A percentile compares a stretch with the other conserved stretches of the same genome.
phyloP scores from a whole-genome alignment of 2,113 vertebrate genomes.

The Cavia aperea region DNA sequence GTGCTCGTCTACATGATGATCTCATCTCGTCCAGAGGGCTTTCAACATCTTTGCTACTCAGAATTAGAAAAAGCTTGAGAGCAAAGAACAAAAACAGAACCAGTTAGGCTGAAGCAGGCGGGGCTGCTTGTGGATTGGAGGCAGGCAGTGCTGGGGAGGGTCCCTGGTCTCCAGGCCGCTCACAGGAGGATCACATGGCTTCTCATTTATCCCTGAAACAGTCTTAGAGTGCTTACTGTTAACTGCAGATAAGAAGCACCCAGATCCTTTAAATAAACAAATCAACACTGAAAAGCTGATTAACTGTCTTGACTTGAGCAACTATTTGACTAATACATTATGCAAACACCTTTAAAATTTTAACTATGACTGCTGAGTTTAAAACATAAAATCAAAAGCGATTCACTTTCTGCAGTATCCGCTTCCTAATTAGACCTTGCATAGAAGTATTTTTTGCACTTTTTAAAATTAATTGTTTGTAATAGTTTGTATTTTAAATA shows the following conservation, averaged over 20 bases:
- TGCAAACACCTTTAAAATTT: background rate
- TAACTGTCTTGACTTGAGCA: background rate
- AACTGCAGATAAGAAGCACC: background rate
- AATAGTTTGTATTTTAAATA: background rate
- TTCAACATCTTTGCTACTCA: background rate
- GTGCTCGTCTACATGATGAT: background rate
- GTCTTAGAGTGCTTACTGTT: background rate
- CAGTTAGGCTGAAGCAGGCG: fast-evolving
- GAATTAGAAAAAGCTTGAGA: background rate
- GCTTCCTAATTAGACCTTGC: background rate
- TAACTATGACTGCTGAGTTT: background rate
- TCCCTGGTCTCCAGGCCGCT: background rate
- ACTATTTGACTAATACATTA: background rate
- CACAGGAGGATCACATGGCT: background rate
- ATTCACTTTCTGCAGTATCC: background rate
- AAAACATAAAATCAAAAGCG: background rate
- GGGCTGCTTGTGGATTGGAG: too few relatives aligned
- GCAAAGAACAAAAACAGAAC: background rate
- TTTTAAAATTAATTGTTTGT: background rate
- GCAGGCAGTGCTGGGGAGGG: too few relatives aligned
- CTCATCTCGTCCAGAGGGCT: background rate
- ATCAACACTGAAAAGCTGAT: background rate
- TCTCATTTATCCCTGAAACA: background rate
- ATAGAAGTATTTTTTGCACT: background rate
- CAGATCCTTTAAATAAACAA: background rate